These are phyloP conservation scores for Perithous albicinctus DNA, from an alignment of 2,888 invertebrate species.

Conservation along the genomic window DNA sequence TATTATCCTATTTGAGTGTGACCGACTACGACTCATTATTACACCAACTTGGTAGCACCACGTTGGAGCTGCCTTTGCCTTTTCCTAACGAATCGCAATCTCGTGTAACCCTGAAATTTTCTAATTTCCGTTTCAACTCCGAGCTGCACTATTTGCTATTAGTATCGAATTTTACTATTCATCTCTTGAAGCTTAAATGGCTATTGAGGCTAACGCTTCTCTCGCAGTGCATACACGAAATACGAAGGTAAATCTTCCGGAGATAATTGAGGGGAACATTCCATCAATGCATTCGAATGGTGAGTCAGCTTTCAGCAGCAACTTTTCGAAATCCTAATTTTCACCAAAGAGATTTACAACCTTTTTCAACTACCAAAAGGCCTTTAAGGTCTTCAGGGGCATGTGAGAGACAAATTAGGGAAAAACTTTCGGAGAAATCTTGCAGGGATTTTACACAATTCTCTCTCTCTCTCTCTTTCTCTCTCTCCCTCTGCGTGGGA, in stretches of 20 bases:
- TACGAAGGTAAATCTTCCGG: slow-evolving; percentile 9
- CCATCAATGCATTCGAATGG: slow-evolving; percentile 2
- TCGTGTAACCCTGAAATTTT: slow-evolving; percentile 26
- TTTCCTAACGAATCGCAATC: slow-evolving; percentile 34
- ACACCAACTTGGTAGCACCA: background rate
- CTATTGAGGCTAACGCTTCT: background rate
- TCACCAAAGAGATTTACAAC: slow-evolving; percentile 11
- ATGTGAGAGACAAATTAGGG: background rate
- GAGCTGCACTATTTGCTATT: slow-evolving; percentile 41
- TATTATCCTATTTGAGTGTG: slow-evolving; percentile 11
- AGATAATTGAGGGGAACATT: slow-evolving; percentile 19
- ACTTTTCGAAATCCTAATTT: slow-evolving; percentile 12
- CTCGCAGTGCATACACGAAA: background rate
- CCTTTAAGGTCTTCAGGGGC: background rate
- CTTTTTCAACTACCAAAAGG: background rate
- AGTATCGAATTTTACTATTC: slow-evolving; percentile 6
- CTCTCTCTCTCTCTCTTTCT: no score
- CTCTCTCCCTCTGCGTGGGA: background rate
- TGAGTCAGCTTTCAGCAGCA: slow-evolving; percentile 5
- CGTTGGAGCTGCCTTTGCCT: no score
- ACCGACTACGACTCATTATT: slow-evolving; percentile 10
- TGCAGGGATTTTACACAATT: background rate
- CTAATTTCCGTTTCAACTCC: slow-evolving; percentile 37
- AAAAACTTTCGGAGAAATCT: slow-evolving; percentile 19
- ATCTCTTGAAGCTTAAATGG: background rate